Evolutionary conservation across 2,797 vertebrate species (phyloP).

Genomic region (Xenops minutus): DNA sequence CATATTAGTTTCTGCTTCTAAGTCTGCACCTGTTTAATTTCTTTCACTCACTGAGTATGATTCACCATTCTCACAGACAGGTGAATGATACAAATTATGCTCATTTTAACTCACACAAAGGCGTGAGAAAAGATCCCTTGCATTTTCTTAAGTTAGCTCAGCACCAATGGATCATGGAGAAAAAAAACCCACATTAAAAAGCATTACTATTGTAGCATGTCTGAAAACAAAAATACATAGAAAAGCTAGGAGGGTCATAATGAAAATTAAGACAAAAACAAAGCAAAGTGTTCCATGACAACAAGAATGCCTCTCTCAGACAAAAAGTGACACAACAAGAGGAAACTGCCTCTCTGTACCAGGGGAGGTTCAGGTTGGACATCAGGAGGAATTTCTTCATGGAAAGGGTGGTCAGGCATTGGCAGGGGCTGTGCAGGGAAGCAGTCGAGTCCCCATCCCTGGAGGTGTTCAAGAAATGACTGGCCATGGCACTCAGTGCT

Average conservation of each 20-base stretch:
- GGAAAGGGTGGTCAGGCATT: neutral
- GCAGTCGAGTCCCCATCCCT: neutral
- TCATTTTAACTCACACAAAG: neutral
- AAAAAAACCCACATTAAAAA: neutral
- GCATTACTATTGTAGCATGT: neutral
- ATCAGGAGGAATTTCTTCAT: neutral
- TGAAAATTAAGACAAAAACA: constrained; percentile 36
- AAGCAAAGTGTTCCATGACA: neutral
- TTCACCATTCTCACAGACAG: neutral
- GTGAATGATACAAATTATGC: neutral
- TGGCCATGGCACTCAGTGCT: too few species aligned
- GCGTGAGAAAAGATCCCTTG: neutral
- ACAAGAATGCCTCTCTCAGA: neutral
- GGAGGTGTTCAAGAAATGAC: neutral
- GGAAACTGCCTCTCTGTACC: neutral
- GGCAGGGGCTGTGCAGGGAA: neutral
- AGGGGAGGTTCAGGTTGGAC: neutral
- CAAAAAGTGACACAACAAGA: neutral
- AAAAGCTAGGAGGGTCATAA: constrained; percentile 27
- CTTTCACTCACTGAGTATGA: constrained; percentile 13
- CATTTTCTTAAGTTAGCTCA: neutral
- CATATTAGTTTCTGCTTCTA: constrained; percentile 52
- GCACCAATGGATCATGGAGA: neutral
- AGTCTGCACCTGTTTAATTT: constrained; percentile 55
- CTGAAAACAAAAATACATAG: constrained; percentile 48